Conservation (phyloP, 2,797 vertebrate genomes). For the Chloroceryle amazona region DNA sequence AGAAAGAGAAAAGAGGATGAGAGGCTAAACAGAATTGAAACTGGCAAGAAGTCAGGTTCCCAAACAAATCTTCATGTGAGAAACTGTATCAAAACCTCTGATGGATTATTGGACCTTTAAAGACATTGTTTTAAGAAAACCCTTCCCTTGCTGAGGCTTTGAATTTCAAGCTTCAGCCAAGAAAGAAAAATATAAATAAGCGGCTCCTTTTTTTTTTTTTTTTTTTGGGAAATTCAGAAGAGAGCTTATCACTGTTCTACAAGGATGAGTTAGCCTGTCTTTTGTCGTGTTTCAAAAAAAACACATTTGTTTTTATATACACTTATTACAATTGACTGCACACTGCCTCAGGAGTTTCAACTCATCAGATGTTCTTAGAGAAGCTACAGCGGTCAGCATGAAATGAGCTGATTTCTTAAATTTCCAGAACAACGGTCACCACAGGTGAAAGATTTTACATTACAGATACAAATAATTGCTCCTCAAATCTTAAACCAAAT, state of each 20-base stretch:
- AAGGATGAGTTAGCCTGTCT: not conserved
- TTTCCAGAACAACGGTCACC: not conserved
- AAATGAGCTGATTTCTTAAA: not conserved
- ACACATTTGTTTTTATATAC: not conserved
- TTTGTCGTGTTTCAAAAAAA: not conserved
- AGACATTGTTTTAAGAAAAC: slow-evolving; percentile 10
- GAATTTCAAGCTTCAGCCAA: not conserved
- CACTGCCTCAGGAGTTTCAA: not conserved
- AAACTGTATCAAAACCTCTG: not conserved
- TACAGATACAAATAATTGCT: not conserved
- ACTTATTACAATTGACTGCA: not conserved
- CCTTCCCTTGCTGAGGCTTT: not conserved
- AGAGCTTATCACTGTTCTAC: not conserved
- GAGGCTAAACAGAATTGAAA: not conserved
- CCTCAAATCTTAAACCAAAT: not conserved
- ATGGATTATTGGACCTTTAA: not conserved
- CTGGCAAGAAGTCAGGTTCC: not conserved
- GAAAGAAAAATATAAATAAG: not conserved
- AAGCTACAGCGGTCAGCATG: not conserved
- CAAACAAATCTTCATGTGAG: not conserved
- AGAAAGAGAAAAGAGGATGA: not conserved
- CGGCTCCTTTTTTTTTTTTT: not conserved
- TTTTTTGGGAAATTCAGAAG: not conserved
- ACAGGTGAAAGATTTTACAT: not conserved
- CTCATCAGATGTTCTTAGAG: not conserved